Base-by-base conservation (phyloP, 2,797 vertebrate species). In the Pseudotriccus pelzelni region DNA sequence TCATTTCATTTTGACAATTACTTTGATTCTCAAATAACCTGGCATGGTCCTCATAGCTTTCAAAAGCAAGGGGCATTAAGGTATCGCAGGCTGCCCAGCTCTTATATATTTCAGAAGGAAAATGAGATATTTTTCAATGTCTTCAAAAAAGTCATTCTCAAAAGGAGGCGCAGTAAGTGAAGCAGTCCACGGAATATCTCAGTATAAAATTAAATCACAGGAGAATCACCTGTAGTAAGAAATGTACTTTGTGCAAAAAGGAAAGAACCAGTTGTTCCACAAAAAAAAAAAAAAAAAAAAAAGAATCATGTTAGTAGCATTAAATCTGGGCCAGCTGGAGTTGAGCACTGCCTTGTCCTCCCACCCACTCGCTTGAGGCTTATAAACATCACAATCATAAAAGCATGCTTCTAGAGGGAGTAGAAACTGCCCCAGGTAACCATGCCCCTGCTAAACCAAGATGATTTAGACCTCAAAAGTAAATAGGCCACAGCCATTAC, bases 401-500 rank as follows among this genome's bases (percentile, higher is more conserved):
- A 75, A 53, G 34, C 44, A 59, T 67, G 24, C 18, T 59, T 89
- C 96, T 64, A 73, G 60, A 93, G 93, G 90, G 93, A 95, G 96
- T 82, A 94, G 72, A 90, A 90, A 85, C 23, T 63, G 91, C 94
- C 89, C 87, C 85, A 90, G 94, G 92, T 95, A 93, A 89, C 80
- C 93, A 62, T 37, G 53, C 12, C 64, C 82, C 70, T 85, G 83
- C 75, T 80, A 68, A 83, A 90, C 50, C 47, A 87, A 60, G 74
- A 88, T 27, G 64, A 93, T 90, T 88, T 72, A 95, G 90, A 73
- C 81, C 89, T 95, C 74, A 37, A 34, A 84, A 93, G 70, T 59
- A 95, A 96, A 95, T 93, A 93, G 93, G 93, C 70, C 84, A 73
- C 55, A 41, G 87, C 56, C 95, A 95, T 90, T 92, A 88, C 73